phyloP scores from a whole-genome alignment of 1,140 invertebrate species.

The Dendroctonus ponderosae region DNA sequence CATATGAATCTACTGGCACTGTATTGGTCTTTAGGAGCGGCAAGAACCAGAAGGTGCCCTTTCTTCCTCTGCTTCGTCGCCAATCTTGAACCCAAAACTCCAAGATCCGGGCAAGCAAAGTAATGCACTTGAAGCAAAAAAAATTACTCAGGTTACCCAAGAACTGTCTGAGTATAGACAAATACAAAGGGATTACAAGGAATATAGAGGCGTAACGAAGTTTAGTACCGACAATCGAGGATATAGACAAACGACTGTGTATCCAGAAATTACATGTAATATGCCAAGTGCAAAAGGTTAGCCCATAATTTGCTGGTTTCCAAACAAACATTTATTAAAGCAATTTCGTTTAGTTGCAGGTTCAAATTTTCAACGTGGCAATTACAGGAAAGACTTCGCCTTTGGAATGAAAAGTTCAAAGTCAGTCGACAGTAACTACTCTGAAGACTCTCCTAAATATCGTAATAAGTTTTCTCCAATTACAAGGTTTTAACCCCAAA shows the following conservation, averaged over 20 bases:
- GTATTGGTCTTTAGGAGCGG: slow-evolving; percentile 22
- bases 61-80: slow-evolving; percentile 53
- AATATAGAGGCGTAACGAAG: slow-evolving; percentile 37
- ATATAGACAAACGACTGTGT: slow-evolving; percentile 41
- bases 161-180: slow-evolving; percentile 48
- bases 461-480: slow-evolving; percentile 39
- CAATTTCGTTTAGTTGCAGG: slow-evolving; percentile 32
- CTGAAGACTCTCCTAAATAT: slow-evolving; percentile 42
- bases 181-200: slow-evolving; percentile 48
- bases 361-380: slow-evolving; percentile 31
- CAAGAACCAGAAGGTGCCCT: slow-evolving; percentile 65
- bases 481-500: slow-evolving; percentile 32
- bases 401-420: slow-evolving; percentile 39
- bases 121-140: slow-evolving; percentile 28
- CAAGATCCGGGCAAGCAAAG: slow-evolving; percentile 24
- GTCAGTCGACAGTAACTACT: slow-evolving; percentile 38
- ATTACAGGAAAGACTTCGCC: slow-evolving; percentile 47
- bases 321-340: neutral
- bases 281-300: slow-evolving; percentile 48
- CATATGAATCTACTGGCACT: slow-evolving; percentile 15
- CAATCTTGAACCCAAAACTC: slow-evolving; percentile 33
- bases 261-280: slow-evolving; percentile 48
- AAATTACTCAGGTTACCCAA: slow-evolving; percentile 41
- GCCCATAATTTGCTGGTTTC: slow-evolving; percentile 3
- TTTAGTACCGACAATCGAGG: slow-evolving; percentile 18